Evolutionary conservation across 2,797 vertebrate genomes (phyloP), one percentile per base, ranked within the genome.

Genomic region (Spinibarbus caldwelli): DNA sequence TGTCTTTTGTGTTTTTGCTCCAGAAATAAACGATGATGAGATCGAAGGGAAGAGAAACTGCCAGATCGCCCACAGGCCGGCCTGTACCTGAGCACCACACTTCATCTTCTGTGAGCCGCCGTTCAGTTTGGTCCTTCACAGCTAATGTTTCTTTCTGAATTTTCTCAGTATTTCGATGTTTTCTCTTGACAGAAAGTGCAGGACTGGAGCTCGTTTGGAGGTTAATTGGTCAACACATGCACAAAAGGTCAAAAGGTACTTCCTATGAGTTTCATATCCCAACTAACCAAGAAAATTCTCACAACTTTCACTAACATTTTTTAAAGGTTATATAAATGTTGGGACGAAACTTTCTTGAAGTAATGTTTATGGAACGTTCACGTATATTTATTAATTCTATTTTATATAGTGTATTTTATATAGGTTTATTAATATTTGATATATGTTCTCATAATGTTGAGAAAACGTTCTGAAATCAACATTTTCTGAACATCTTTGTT

Each of bases 21-120:
- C 84, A 84, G 52, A 81, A 89, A 89, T 83, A 89, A 82, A 85
- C 75, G 12, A 72, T 87, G 43, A 83, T 72, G 62, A 67, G 76
- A 84, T 26, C 26, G 38, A 47, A 23, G 52, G 21, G 78, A 52
- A n/a, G 31, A 49, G 29, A 45, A 34, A 12, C 31, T 54, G 59
- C 59, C 72, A 43, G 73, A 68, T 64, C 26, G 0, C 15, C 12
- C 45, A 38, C 57, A 76, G 47, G 45, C 10, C 47, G 64, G 23
- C 49, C 26, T 10, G 31, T 83, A 83, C 81, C 81, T 75, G 80
- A 31, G 43, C 0, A 29, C 71, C 36, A 41, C 29, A 36, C 21
- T 43, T 45, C 62, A 38, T 17, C 59, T 34, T 83, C 85, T 31
- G 81, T 79, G 76, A 86, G 85, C 67, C 66, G 14, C 43, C 43